phyloP scores from a whole-genome alignment of 2,113 vertebrate genomes.

The Talpa occidentalis region DNA sequence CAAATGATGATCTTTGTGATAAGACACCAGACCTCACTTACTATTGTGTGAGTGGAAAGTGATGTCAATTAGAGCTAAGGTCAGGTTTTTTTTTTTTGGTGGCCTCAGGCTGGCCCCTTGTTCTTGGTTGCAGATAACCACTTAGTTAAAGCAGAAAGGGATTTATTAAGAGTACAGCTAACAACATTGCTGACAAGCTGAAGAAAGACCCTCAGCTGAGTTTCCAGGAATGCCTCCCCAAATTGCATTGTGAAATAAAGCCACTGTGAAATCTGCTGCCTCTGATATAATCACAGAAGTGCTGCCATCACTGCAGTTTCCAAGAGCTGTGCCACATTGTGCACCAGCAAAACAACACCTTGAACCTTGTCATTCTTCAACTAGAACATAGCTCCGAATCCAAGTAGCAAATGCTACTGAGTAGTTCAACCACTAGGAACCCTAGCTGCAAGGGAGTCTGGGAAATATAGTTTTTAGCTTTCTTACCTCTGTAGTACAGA shows the following conservation, averaged over 20 bases:
- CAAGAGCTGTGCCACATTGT: neutral
- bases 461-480: slow-evolving; percentile 37
- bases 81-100: neutral
- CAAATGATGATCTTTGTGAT: neutral
- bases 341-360: neutral
- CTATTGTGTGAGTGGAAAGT: slow-evolving; percentile 42
- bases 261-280: neutral
- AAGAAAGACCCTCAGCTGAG: neutral
- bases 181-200: neutral
- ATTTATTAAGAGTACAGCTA: neutral
- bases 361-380: neutral
- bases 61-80: neutral
- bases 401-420: neutral
- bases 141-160: neutral
- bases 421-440: neutral
- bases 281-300: neutral
- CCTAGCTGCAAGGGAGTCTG: slow-evolving; percentile 34
- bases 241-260: neutral
- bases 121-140: neutral
- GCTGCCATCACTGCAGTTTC: neutral
- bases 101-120: neutral
- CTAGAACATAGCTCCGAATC: neutral
- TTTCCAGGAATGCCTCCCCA: neutral
- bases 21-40: slow-evolving; percentile 47
- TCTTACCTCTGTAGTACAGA: neutral